phyloP scores from a whole-genome alignment of 2,888 invertebrate genomes.

The Platycnemis pennipes region DNA sequence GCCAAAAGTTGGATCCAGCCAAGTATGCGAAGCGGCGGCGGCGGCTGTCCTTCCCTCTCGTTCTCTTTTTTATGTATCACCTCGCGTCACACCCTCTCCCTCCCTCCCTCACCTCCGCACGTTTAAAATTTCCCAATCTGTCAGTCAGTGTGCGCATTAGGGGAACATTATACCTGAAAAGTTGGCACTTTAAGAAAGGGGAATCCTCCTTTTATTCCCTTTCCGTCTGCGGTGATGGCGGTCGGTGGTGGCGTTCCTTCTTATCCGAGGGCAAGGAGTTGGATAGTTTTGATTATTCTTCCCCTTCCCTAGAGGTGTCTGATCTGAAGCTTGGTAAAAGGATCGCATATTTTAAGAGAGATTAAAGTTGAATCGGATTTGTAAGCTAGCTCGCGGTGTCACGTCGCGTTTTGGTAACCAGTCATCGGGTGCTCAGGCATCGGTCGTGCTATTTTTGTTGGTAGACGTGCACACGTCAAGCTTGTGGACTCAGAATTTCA shows the following conservation, averaged over 20 bases:
- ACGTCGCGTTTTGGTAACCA: background rate
- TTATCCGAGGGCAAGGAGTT: background rate
- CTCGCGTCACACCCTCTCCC: background rate
- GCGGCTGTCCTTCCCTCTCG: background rate
- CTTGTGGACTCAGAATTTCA: background rate
- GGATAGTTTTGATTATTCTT: slow-evolving; percentile 32
- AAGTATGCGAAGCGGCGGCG: background rate
- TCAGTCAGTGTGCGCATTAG: slow-evolving; percentile 44
- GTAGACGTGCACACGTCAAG: background rate
- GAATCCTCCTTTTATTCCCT: background rate
- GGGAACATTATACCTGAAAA: slow-evolving; percentile 50
- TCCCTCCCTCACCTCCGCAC: background rate
- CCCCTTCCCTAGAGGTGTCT: background rate
- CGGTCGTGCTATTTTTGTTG: background rate
- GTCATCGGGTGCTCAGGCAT: slow-evolving; percentile 7
- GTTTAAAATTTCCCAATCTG: slow-evolving; percentile 57
- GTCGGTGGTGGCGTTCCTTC: background rate
- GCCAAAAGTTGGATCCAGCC: slow-evolving; percentile 45
- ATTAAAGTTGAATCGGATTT: background rate
- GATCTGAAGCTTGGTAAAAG: background rate
- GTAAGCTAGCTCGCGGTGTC: background rate
- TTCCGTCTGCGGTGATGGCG: background rate
- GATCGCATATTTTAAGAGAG: slow-evolving; percentile 27
- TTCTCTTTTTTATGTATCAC: background rate
- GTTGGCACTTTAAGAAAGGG: slow-evolving; percentile 49